Percentiles rank a stretch among this genome's conserved stretches.
These are phyloP conservation scores for Allolobophora icterica DNA, from an alignment of 2,888 invertebrate species.

Conservation along the genomic window DNA sequence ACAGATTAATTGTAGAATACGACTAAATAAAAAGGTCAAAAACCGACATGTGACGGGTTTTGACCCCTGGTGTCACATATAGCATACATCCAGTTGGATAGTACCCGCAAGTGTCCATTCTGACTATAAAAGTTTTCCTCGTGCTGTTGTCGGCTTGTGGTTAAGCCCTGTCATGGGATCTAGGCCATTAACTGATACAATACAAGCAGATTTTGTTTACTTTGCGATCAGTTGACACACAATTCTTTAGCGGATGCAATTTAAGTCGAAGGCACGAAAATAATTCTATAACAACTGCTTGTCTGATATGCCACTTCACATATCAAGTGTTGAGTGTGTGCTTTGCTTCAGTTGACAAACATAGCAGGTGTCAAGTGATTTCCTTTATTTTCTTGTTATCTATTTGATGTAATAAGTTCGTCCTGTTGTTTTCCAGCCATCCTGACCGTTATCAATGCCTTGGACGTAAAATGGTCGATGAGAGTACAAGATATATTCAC, in stretches of 20 bases:
- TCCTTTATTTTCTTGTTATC: background rate
- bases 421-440: slow-evolving; percentile 74
- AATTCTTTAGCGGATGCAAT: background rate
- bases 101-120: too few relatives aligned
- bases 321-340: background rate
- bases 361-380: background rate
- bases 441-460: slow-evolving; percentile 94
- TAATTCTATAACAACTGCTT: background rate
- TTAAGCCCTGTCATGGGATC: too few relatives aligned
- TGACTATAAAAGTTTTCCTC: too few relatives aligned
- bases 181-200: too few relatives aligned
- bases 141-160: too few relatives aligned
- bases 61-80: too few relatives aligned
- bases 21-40: too few relatives aligned
- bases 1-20: too few relatives aligned
- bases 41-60: too few relatives aligned
- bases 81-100: too few relatives aligned
- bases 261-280: background rate
- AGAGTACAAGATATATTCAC: slow-evolving; percentile 96
- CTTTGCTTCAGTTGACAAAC: background rate
- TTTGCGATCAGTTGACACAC: background rate
- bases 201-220: background rate
- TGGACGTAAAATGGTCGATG: slow-evolving; percentile 95
- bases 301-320: background rate
- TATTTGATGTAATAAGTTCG: background rate